Evolutionary conservation across 2,888 invertebrate species (phyloP).

Genomic region (Polyploca ridens): DNA sequence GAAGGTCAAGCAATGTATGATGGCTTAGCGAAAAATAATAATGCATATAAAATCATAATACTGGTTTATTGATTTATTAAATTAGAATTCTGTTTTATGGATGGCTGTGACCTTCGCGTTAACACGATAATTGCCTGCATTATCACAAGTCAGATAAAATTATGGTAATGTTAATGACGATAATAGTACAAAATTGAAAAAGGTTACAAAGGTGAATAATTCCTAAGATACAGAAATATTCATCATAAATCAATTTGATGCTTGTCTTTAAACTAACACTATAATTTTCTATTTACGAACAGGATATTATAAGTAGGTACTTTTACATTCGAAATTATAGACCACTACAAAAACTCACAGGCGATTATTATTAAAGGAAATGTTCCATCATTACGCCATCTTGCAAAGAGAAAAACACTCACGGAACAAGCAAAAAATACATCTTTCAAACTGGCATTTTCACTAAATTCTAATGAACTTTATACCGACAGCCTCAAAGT

Average conservation of each 20-base stretch:
- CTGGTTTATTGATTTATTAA: not conserved
- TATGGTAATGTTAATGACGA: not conserved
- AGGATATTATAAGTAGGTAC: slow-evolving; percentile 6
- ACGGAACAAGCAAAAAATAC: slow-evolving; percentile 34
- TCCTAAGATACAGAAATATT: too few relatives aligned
- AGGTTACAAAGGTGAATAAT: not conserved
- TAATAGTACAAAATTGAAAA: not conserved
- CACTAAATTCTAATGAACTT: slow-evolving; percentile 13
- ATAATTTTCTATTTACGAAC: not conserved
- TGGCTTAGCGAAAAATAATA: not conserved
- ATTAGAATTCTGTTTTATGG: not conserved
- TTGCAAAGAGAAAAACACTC: slow-evolving; percentile 42
- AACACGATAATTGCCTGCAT: not conserved
- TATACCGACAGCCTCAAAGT: slow-evolving; percentile 18
- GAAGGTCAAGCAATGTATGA: too few relatives aligned
- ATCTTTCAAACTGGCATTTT: not conserved
- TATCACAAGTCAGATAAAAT: not conserved
- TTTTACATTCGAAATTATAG: slow-evolving; percentile 29
- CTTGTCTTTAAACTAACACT: not conserved
- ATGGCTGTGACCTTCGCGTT: not conserved
- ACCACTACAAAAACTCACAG: slow-evolving; percentile 31
- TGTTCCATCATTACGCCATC: slow-evolving; percentile 43
- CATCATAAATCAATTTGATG: not conserved
- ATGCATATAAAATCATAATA: not conserved
- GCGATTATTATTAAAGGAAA: slow-evolving; percentile 40